phyloP scores from a whole-genome alignment of 2,113 vertebrate species.

The Pyrgilauda ruficollis region DNA sequence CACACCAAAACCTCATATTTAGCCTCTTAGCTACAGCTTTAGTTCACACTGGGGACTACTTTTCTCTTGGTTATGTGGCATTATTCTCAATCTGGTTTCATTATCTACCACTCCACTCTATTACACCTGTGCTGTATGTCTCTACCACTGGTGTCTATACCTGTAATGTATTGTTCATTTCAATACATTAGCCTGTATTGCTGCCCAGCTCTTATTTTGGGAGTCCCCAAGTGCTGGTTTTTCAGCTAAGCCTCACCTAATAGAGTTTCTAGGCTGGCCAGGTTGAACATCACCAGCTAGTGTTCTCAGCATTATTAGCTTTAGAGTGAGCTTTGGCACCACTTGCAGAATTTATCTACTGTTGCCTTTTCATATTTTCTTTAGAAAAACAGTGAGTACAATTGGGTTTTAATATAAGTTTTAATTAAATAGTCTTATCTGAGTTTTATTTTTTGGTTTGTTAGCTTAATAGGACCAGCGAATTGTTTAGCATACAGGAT shows the following conservation, averaged over 20 bases:
- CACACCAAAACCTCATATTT: neutral
- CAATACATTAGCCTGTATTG: too few species aligned
- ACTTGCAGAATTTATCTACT: neutral
- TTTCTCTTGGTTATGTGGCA: neutral
- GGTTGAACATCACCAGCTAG: neutral
- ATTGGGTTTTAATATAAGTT: neutral
- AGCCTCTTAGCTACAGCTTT: neutral
- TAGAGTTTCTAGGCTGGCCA: neutral
- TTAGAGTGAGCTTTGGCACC: neutral
- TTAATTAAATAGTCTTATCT: conserved; percentile 50
- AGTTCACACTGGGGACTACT: too few species aligned
- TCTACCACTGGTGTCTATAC: neutral
- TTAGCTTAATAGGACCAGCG: neutral
- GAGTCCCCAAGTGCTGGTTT: neutral
- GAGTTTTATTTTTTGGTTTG: neutral
- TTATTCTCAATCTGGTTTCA: neutral
- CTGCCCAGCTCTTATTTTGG: neutral
- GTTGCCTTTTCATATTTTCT: neutral
- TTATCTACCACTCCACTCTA: neutral
- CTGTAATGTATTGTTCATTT: neutral
- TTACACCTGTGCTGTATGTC: neutral
- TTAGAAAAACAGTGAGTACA: neutral
- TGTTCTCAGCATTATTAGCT: neutral
- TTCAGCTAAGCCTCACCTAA: neutral
- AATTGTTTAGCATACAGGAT: neutral